Base-by-base conservation (phyloP, 2,113 vertebrate genomes). In the Cebidichthys violaceus region DNA sequence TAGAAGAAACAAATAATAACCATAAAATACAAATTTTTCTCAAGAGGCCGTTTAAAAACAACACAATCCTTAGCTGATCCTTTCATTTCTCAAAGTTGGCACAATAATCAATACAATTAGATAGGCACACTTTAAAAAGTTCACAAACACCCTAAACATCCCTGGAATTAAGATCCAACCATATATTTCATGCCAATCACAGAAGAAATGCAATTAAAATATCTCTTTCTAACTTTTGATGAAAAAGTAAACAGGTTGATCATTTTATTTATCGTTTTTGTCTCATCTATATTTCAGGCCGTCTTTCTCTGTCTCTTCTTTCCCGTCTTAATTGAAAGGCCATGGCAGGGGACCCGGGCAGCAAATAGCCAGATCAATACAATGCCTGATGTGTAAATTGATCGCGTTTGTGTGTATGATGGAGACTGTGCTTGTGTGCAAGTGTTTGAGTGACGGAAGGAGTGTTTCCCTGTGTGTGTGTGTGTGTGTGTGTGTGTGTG, bases 281-380 rank as follows among this genome's bases (percentile, higher is more conserved):
- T 74, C 77, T 88, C 81, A 84, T 88, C 79, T 77, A 87, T 90
- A 82, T 84, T 88, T 85, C 57, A 83, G 76, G 60, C 69, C 45
- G 77, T 69, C 68, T 50, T 50, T 83, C 76, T 79, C 67, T 22
- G 43, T 73, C 66, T 90, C 68, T 89, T 90, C 78, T 62, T 77
- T 78, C 37, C 65, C 4, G 69, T 82, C 84, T 67, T 92, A 94
- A 94, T 94, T 93, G 91, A 94, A 92, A 92, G 90, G 68, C 85
- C 88, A 92, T 89, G 89, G 89, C 91, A 88, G 77, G 91, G 92
- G 91, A 94, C 85, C 70, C 1, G 2, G 77, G 86, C 89, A 88
- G 86, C 85, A 92, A 92, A 93, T 84, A 89, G 90, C 86, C 78
- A 84, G 90, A 94, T 94, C 92, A 92, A 94, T 94, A 94, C 82